Percentiles rank a stretch among this genome's conserved stretches.
phyloP scores from a whole-genome alignment of 2,888 invertebrate genomes.

The Leptogaster cylindrica region DNA sequence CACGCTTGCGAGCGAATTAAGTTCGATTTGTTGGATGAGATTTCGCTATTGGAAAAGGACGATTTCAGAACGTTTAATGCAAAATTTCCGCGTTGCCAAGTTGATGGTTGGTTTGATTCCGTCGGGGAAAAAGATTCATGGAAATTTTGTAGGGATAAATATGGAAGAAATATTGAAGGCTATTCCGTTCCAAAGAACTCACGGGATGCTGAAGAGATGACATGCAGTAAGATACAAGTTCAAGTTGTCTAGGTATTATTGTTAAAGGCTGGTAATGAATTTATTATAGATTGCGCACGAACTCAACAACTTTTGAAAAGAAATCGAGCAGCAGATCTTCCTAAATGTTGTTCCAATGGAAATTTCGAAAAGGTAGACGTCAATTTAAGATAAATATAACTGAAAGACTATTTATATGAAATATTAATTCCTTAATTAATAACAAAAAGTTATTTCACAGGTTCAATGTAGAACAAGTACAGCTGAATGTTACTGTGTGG shows the following conservation, averaged over 20 bases:
- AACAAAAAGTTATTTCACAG: conserved; percentile 16
- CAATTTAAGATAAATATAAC: background rate
- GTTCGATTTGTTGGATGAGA: conserved; percentile 53
- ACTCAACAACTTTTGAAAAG: conserved; percentile 63
- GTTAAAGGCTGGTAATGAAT: background rate
- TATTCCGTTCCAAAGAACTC: conserved; percentile 62
- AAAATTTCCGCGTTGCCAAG: conserved; percentile 62
- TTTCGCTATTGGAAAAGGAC: conserved; percentile 54
- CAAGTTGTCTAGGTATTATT: background rate
- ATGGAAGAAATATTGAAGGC: conserved; percentile 64
- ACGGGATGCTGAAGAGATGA: conserved; percentile 62
- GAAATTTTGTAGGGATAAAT: conserved; percentile 67
- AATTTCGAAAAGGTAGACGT: conserved; percentile 64
- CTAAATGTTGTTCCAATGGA: conserved; percentile 69
- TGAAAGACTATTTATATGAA: background rate
- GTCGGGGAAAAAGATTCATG: conserved; percentile 59
- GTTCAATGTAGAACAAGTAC: too few relatives aligned
- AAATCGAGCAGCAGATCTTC: conserved; percentile 61
- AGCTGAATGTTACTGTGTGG: conserved; percentile 71
- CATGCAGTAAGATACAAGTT: conserved; percentile 67
- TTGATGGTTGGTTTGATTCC: conserved; percentile 64
- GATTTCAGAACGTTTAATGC: conserved; percentile 56
- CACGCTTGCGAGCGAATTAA: conserved; percentile 61
- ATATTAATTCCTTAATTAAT: background rate
- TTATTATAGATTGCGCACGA: conserved; percentile 68